Conservation (phyloP, 92 coral and sea anemone genomes). For the Paragorgia papillata region DNA sequence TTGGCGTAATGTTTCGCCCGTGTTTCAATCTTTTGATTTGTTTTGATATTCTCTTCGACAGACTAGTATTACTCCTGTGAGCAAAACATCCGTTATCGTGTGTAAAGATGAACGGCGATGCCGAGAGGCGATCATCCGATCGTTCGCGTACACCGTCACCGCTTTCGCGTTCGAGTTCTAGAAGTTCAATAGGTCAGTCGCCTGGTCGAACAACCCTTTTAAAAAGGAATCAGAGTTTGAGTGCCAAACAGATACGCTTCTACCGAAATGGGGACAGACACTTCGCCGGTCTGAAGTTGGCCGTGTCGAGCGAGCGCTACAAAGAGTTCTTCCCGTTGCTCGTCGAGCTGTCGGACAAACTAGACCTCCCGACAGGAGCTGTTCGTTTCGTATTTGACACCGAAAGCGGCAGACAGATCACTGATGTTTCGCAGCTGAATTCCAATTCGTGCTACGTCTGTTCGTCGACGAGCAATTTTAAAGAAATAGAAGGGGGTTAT, state of each 20-base stretch:
- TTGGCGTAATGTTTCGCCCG: slow-evolving; percentile 3
- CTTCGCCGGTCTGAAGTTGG: slow-evolving; percentile 87
- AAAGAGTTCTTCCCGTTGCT: slow-evolving; percentile 87
- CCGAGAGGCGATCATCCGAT: slow-evolving; percentile 59
- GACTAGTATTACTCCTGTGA: neutral
- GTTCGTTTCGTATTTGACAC: slow-evolving; percentile 82
- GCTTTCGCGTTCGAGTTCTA: slow-evolving; percentile 84
- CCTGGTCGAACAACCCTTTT: slow-evolving; percentile 82
- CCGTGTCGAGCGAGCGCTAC: slow-evolving; percentile 95
- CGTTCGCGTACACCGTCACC: slow-evolving; percentile 80
- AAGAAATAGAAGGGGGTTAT: slow-evolving; percentile 79
- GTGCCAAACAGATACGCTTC: slow-evolving; percentile 96
- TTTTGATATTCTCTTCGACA: slow-evolving; percentile 20
- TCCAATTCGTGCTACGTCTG: slow-evolving; percentile 89
- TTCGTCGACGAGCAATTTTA: slow-evolving; percentile 66
- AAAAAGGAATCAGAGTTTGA: slow-evolving; percentile 91
- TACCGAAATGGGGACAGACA: slow-evolving; percentile 95
- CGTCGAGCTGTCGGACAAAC: slow-evolving; percentile 85
- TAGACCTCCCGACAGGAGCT: slow-evolving; percentile 88
- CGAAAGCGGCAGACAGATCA: slow-evolving; percentile 74
- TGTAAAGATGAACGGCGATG: slow-evolving; percentile 84
- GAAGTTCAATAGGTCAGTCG: slow-evolving; percentile 81
- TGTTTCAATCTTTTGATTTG: slow-evolving; percentile 24
- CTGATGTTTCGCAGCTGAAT: slow-evolving; percentile 82
- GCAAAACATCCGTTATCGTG: slow-evolving; percentile 12